Evolutionary conservation across 2,888 invertebrate genomes (phyloP).

Genomic region (Acleris sparsana): DNA sequence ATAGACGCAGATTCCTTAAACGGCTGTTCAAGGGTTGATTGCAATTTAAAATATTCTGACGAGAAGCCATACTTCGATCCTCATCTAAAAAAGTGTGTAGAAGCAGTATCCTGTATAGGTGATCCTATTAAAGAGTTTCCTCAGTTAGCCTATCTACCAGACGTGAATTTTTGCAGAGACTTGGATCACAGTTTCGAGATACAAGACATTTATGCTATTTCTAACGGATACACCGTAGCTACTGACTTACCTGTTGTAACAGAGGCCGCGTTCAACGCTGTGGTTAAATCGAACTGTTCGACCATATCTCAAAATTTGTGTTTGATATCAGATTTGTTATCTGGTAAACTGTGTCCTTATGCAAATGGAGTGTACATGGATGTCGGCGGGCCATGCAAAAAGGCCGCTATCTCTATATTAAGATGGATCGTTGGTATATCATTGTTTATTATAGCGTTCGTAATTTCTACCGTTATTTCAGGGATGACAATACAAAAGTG

Average conservation of each 20-base stretch:
- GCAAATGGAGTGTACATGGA: conserved; percentile 20
- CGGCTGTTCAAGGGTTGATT: conserved; percentile 28
- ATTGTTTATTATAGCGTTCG: conserved; percentile 5
- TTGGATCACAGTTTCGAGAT: conserved; percentile 14
- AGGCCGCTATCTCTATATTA: conserved; percentile 14
- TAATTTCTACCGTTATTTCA: background rate
- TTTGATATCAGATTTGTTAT: conserved; percentile 15
- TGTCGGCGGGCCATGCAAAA: conserved; percentile 8
- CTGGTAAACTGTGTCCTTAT: conserved; percentile 19
- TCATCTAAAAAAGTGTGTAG: conserved; percentile 19
- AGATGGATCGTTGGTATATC: conserved; percentile 11
- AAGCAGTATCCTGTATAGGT: conserved; percentile 15
- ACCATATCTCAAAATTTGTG: conserved; percentile 27
- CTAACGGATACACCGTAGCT: conserved; percentile 5
- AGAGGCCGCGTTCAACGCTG: background rate
- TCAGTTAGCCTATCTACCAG: conserved; percentile 19
- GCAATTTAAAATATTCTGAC: conserved; percentile 20
- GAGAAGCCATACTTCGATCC: conserved; percentile 23
- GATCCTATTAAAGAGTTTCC: conserved; percentile 9
- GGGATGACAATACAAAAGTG: too few species aligned
- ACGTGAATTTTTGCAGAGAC: conserved; percentile 29
- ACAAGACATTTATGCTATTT: conserved; percentile 28
- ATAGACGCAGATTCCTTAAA: conserved; percentile 24
- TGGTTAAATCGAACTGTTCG: conserved; percentile 23
- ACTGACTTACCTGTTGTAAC: conserved; percentile 2